These are phyloP conservation scores for Phrynosoma platyrhinos DNA, from an alignment of 2,113 vertebrate genomes.

Conservation along the genomic window DNA sequence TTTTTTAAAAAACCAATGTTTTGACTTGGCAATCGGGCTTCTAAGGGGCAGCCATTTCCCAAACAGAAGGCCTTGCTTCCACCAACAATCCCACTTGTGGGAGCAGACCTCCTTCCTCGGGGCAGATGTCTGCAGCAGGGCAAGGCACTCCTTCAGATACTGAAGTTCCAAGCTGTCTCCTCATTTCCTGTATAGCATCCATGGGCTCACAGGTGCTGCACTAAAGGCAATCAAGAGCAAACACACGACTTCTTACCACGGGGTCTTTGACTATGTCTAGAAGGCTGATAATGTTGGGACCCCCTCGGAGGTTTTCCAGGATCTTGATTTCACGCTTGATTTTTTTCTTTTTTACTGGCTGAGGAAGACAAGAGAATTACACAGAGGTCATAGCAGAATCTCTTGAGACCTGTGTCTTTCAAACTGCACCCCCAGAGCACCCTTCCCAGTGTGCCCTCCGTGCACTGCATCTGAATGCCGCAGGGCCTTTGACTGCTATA, in stretches of 20 bases:
- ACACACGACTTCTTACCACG: slow-evolving; percentile 75
- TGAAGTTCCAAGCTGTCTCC: no score
- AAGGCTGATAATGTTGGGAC: slow-evolving; percentile 88
- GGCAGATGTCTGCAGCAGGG: no score
- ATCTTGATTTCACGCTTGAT: slow-evolving; percentile 91
- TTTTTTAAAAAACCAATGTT: no score
- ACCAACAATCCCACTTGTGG: background rate
- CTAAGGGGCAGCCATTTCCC: no score
- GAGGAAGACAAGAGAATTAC: background rate
- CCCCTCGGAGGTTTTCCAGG: slow-evolving; percentile 87
- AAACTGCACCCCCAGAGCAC: background rate
- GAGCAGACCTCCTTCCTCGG: background rate
- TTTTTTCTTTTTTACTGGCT: slow-evolving; percentile 93
- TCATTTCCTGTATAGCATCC: no score
- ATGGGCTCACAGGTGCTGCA: no score
- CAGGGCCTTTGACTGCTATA: background rate
- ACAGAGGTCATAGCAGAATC: fast-evolving
- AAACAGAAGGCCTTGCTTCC: no score
- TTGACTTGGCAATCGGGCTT: no score
- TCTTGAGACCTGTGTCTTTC: fast-evolving
- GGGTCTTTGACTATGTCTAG: slow-evolving; percentile 90
- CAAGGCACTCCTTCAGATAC: no score
- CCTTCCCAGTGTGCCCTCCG: no score
- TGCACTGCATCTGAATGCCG: background rate
- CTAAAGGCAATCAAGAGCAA: background rate